Conservation (phyloP, 1,140 invertebrate species). For the Drosophila parvula region DNA sequence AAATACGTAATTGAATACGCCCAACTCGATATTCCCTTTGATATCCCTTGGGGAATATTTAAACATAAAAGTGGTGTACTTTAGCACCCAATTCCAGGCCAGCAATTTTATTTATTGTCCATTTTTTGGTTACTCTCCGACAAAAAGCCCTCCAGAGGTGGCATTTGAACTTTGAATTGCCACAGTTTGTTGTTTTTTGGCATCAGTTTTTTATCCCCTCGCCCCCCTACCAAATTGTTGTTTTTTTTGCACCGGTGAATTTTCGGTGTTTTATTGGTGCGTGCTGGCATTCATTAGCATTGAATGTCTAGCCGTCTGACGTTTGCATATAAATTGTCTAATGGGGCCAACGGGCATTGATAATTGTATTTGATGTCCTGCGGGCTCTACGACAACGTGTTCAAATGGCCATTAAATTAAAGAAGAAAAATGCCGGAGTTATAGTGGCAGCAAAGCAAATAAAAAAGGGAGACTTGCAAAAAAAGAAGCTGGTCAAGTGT, state of each 20-base stretch:
- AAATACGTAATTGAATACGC: constrained; percentile 2
- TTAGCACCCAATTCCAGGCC: constrained; percentile 31
- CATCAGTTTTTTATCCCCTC: constrained; percentile 9
- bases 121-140: constrained; percentile 29
- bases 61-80: constrained; percentile 32
- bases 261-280: constrained; percentile 55
- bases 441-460: neutral
- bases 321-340: constrained; percentile 58
- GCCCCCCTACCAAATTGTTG: neutral
- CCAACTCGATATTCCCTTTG: constrained; percentile 5
- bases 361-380: constrained; percentile 51
- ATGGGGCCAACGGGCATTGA: constrained; percentile 37
- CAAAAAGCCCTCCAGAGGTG: neutral
- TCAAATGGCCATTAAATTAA: constrained; percentile 32
- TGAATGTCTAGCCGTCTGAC: constrained; percentile 73
- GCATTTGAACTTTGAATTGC: constrained; percentile 50
- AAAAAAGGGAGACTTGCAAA: neutral
- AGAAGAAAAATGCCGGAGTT: constrained; percentile 8
- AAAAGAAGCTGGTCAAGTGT: constrained; percentile 13
- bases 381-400: constrained; percentile 6
- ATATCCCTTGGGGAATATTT: constrained; percentile 11
- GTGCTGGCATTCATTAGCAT: constrained; percentile 59
- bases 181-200: constrained; percentile 33
- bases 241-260: constrained; percentile 21
- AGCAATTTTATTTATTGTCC: constrained; percentile 59